Percentiles rank a stretch among this genome's conserved stretches.
Conservation (phyloP, 2,113 vertebrate genomes). For the Merops nubicus region DNA sequence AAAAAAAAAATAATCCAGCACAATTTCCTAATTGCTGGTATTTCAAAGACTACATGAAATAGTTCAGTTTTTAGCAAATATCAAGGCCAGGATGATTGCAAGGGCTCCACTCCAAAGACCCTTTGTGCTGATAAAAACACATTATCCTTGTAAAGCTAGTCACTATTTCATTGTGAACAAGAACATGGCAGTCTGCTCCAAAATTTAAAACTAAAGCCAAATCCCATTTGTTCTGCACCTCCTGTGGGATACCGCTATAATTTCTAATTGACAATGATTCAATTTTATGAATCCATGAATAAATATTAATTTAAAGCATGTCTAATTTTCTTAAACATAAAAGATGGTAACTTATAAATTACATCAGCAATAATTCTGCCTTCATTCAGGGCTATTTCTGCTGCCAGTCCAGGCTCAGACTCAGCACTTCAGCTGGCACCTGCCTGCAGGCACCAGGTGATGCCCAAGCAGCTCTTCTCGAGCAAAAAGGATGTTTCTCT, state of each 20-base stretch:
- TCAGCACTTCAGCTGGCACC: background rate
- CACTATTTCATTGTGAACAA: background rate
- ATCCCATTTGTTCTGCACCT: background rate
- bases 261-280: background rate
- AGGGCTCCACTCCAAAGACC: background rate
- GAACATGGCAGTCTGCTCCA: background rate
- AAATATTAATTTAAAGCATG: background rate
- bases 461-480: accelerated
- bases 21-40: background rate
- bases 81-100: background rate
- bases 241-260: background rate
- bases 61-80: background rate
- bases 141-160: background rate
- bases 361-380: background rate
- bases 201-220: background rate
- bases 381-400: background rate
- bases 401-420: background rate
- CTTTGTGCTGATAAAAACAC: background rate
- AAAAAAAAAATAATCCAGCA: background rate
- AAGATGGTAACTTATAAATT: background rate
- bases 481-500: background rate
- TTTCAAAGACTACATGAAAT: background rate
- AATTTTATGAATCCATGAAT: background rate
- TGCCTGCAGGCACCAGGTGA: background rate
- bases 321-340: background rate